Base-by-base conservation (phyloP, 2,797 vertebrate genomes). In the Sitta carolinensis region DNA sequence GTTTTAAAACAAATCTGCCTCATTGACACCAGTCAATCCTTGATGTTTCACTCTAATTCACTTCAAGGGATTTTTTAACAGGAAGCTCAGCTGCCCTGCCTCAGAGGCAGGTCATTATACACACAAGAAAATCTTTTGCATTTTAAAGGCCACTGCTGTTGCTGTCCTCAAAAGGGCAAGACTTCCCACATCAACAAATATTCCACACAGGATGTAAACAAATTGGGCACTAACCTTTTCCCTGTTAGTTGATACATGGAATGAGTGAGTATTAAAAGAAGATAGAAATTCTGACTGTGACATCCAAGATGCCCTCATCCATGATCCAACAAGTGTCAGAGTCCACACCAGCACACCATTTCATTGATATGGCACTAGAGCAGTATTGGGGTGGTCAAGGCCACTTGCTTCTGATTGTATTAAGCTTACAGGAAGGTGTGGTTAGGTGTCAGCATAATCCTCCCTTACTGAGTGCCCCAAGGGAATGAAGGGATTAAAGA, bases 311-410 rank as follows among this genome's bases (percentile, higher is more conserved):
- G 29, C 11, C 12, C 22, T 45, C 84, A 59, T 19, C 40, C 32
- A 27, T 30, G 64, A 69, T n/a, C 40, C 78, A 73, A 13, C 10
- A 52, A 0, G 19, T 75, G 52, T 17, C 36, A 94, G 21, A 69
- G 25, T 16, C 17, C 4, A 5, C n/a, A 23, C 3, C 34, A 69
- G 52, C 51, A 62, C 34, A 61, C 5, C 2, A 0, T 69, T 85
- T 62, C n/a, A 19, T 30, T 59, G 61, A 2, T 36, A 36, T 42
- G 38, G 14, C 50, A 5, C 9, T n/a, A 50, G 30, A 10, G 27
- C 19, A 5, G 11, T 50, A 2, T 6, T 12, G n/a, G 15, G 3
- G 2, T 29, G 21, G 40, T 32, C 0, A 0, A 62, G 32, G 18
- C 2, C 0, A 2, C 47, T 73, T 48, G 16, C 22, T 62, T 40